phyloP scores from a whole-genome alignment of 2,797 vertebrate species.

The Miichthys miiuy region DNA sequence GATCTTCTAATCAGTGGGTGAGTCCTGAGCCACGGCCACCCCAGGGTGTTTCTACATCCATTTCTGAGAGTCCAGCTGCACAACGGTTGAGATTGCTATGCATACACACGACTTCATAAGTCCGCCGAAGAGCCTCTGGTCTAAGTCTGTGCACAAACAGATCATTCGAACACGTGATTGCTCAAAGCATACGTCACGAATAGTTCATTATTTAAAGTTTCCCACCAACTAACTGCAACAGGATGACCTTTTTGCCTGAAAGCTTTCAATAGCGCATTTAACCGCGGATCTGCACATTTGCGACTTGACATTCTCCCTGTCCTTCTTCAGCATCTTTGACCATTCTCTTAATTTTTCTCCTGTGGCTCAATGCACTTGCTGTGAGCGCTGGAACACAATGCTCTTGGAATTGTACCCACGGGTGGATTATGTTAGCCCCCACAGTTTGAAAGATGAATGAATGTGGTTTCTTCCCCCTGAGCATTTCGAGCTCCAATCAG shows the following conservation, averaged over 20 bases:
- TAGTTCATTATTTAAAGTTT: too few relatives aligned
- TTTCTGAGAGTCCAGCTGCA: not conserved
- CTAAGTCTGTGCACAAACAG: not conserved
- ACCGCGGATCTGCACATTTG: not conserved
- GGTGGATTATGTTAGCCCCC: conserved; percentile 63
- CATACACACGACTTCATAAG: accelerated
- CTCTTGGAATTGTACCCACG: conserved; percentile 45
- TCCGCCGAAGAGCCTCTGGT: not conserved
- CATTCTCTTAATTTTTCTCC: conserved; percentile 6
- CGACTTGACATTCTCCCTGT: conserved; percentile 20
- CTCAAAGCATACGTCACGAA: not conserved
- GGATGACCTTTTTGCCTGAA: conserved; percentile 1
- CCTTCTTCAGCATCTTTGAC: too few relatives aligned
- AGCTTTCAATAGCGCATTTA: conserved; percentile 10
- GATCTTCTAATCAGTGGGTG: too few relatives aligned
- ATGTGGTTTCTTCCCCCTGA: conserved; percentile 39
- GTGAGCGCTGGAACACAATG: conserved; percentile 53
- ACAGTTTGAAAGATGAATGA: conserved; percentile 68
- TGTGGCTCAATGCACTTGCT: conserved; percentile 54
- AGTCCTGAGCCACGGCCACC: too few relatives aligned
- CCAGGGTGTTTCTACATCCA: not conserved
- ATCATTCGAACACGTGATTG: not conserved
- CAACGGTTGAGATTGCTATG: too few relatives aligned
- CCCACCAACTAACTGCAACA: not conserved
- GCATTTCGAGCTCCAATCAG: conserved; percentile 32